A percentile compares a stretch with the other conserved stretches of the same genome.
Conservation (phyloP, 2,113 vertebrate genomes). For the Rhynchopsitta pachyrhyncha region DNA sequence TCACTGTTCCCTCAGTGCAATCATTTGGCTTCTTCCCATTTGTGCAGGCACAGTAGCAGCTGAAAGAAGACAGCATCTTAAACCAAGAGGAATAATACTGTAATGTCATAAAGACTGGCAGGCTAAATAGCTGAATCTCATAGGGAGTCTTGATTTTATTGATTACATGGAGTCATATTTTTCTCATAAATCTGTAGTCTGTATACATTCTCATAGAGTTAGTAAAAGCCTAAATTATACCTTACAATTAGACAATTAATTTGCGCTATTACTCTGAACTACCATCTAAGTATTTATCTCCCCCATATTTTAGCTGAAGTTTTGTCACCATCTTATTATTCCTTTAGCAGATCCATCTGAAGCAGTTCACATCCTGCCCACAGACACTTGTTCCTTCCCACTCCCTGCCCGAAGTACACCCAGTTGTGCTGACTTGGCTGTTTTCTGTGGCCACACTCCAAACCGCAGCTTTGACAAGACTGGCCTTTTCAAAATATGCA, state of each 20-base stretch:
- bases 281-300: background rate
- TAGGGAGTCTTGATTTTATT: background rate
- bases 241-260: constrained; percentile 24
- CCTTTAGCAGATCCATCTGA: background rate
- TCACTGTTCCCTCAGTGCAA: constrained; percentile 23
- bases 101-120: background rate
- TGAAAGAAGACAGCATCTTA: constrained; percentile 29
- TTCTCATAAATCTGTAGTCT: background rate
- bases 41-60: background rate
- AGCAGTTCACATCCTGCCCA: background rate
- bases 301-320: background rate
- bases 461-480: background rate
- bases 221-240: constrained; percentile 20
- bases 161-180: background rate
- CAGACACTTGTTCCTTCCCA: constrained; percentile 5
- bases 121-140: background rate
- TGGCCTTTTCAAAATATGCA: background rate
- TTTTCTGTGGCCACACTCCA: background rate
- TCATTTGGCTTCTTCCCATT: constrained; percentile 35
- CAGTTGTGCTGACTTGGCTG: background rate
- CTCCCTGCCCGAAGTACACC: background rate
- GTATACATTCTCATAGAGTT: background rate
- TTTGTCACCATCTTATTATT: background rate
- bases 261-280: background rate
- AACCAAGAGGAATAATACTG: constrained; percentile 7